These are phyloP conservation scores for Phocides pigmalion DNA, from an alignment of 1,140 invertebrate species.

Conservation along the genomic window DNA sequence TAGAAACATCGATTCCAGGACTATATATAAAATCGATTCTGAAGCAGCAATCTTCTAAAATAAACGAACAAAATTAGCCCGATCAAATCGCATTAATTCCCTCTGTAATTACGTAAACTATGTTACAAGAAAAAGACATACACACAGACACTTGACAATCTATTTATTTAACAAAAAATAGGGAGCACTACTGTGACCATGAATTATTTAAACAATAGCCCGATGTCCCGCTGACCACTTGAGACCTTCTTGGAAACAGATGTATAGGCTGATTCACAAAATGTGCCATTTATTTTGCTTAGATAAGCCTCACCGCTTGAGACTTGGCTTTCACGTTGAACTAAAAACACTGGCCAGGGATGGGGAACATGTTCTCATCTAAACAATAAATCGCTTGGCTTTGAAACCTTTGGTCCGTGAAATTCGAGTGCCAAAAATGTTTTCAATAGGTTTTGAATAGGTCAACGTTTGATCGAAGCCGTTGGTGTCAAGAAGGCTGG, in stretches of 20 bases:
- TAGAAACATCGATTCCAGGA: no score
- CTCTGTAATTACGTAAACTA: not conserved
- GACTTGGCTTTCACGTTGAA: conserved; percentile 3
- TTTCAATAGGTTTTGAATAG: no score
- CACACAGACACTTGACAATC: conserved; percentile 1
- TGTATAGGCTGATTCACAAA: conserved; percentile 27
- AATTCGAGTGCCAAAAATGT: no score
- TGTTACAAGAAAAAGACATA: not conserved
- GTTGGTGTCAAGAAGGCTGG: no score
- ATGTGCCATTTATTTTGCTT: conserved; percentile 22
- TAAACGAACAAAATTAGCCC: no score
- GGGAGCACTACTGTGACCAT: conserved; percentile 25
- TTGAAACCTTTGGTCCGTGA: no score
- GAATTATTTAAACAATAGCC: conserved; percentile 31
- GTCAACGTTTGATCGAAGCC: no score
- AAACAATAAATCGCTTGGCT: no score
- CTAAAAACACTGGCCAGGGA: not conserved
- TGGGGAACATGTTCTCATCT: not conserved
- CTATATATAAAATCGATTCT: no score
- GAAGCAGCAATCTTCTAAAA: no score
- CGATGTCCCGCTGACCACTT: conserved; percentile 25
- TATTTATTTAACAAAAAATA: conserved; percentile 25
- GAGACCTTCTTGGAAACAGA: conserved; percentile 23
- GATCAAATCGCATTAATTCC: no score
- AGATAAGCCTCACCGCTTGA: conserved; percentile 27